Conservation (phyloP, 2,113 vertebrate genomes). For the Prionailurus bengalensis region DNA sequence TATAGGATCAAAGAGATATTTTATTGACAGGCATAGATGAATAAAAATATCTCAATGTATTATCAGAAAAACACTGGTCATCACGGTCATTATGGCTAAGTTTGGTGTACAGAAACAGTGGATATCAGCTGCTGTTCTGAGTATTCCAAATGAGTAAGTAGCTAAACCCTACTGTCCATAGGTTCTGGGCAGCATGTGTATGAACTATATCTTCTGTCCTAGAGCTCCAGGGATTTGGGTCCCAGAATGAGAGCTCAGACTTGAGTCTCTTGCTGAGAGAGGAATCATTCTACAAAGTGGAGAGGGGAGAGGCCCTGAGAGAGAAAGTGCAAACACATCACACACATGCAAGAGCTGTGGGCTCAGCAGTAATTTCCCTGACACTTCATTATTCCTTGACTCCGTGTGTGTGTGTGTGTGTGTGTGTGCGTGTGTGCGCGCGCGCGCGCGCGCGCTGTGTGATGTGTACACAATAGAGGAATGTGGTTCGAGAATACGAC, state of each 20-base stretch:
- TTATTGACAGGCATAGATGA: background rate
- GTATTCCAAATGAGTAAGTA: background rate
- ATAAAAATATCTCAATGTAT: background rate
- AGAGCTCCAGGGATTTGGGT: background rate
- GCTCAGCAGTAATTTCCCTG: constrained; percentile 49
- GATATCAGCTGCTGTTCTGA: background rate
- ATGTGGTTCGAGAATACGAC: constrained; percentile 11
- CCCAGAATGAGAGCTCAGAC: background rate
- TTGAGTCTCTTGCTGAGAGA: background rate
- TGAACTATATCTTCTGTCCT: background rate
- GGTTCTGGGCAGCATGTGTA: background rate
- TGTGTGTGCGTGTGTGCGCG: background rate
- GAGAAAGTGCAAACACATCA: background rate
- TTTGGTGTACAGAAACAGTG: background rate
- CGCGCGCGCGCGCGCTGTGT: no score
- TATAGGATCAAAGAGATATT: background rate
- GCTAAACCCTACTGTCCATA: background rate
- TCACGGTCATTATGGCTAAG: background rate
- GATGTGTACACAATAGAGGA: background rate
- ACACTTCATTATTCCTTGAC: background rate
- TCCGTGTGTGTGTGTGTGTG: background rate
- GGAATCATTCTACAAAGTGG: background rate
- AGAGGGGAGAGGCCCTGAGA: background rate
- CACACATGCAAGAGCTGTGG: background rate
- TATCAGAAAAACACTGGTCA: background rate